Evolutionary conservation across 2,797 vertebrate genomes (phyloP), one percentile per base, ranked within the genome.

Genomic region (Anableps anableps): DNA sequence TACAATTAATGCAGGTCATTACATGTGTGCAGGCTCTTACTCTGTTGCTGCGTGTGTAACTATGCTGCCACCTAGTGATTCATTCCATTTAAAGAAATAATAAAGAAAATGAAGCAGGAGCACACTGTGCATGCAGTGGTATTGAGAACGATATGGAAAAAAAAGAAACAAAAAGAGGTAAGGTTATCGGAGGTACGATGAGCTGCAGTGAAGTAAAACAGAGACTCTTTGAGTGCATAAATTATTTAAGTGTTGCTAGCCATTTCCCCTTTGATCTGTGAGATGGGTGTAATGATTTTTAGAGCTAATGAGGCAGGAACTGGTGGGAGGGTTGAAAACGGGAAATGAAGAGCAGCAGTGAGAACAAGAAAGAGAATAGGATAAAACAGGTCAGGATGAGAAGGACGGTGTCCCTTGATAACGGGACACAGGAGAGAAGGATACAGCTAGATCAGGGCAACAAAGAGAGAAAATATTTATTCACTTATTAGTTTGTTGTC

Each of bases 1-100:
- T 45, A 29, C 72, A 78, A 45, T 43, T 36, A 36, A 21, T 64
- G 66, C 70, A 38, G 79, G 41, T 86, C 47, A 72, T 87, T 76
- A 78, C 47, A 74, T 66, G 62, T 75, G 36, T 26, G 48, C 0
- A 13, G 9, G 11, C 55, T 64, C 23, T 75, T 43, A 43, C 74
- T 16, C 78, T 41, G 77, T 80, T 82, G 79, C 78, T 29, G 80
- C 77, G 4, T 88, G 87, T 91, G 93, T 79, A 87, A 75, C 92
- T 91, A 74, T 93, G 93, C 92, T 94, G 94, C 94, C 94, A 92
- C 89, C 94, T 94, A 93, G 94, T 92, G 94, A 84, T 87, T 79
- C 80, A 80, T 68, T 72, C 58, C 16, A 85, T 83, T 85, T 80
- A 87, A 82, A 66, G 41, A 75, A 29, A 84, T 70, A 21, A 74